phyloP scores from a whole-genome alignment of 2,113 vertebrate genomes.

The Corvus moneduloides region DNA sequence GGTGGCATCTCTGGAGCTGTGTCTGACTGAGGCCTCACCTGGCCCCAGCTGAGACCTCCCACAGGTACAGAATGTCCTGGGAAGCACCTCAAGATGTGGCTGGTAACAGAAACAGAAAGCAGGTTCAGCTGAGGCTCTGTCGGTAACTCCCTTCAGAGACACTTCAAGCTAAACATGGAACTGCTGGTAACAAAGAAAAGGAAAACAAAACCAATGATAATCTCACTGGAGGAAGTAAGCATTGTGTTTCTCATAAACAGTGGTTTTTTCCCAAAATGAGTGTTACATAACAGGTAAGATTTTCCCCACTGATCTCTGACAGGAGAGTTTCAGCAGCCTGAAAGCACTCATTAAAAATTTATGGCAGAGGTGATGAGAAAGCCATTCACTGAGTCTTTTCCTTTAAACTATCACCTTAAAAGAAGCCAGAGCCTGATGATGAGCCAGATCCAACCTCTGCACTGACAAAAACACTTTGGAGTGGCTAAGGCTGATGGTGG shows the following conservation, averaged over 20 bases:
- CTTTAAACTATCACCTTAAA: background rate
- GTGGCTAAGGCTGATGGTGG: background rate
- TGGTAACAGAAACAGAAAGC: background rate
- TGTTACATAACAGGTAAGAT: background rate
- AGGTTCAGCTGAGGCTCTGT: background rate
- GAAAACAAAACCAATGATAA: background rate
- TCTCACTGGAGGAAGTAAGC: background rate
- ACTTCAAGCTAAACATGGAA: background rate
- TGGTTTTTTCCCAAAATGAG: background rate
- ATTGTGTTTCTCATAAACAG: background rate
- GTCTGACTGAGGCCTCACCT: background rate
- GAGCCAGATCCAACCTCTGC: background rate
- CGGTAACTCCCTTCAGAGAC: background rate
- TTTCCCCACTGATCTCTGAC: background rate
- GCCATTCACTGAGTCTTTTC: background rate
- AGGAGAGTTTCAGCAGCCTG: background rate
- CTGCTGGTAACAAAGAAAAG: background rate
- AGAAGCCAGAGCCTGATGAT: background rate
- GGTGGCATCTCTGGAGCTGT: background rate
- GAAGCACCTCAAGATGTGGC: background rate
- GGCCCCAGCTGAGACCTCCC: background rate
- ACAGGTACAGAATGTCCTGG: background rate
- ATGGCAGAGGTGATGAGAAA: background rate
- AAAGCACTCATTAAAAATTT: background rate
- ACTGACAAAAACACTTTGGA: background rate